Base-by-base conservation (phyloP, 2,888 invertebrate genomes). In the Stenoptilia bipunctidactyla region DNA sequence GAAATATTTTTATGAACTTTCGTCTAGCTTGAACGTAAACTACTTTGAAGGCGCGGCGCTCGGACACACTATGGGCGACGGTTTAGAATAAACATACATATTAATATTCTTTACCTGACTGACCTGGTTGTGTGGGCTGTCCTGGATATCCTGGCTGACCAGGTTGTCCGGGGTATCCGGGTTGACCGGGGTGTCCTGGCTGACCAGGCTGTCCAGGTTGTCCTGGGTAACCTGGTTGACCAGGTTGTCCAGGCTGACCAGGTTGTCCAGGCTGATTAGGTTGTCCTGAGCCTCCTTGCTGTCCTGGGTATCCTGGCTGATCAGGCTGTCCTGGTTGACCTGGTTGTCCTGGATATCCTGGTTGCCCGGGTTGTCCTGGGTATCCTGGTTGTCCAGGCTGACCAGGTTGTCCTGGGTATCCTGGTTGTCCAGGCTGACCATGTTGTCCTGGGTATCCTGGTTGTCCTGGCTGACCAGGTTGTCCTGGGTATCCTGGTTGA, bases 221-320 rank as follows among this genome's bases (percentile, higher is more conserved):
- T 6, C 25, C 25, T 6, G 25, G 25, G 5, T 25, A 9, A 25
- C 25, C 42, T 14, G 52, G 54, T 1, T 46, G 37, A 3, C 51
- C 54, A 1, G 55, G 49, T 6, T 44, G 13, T 0, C 53, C 50
- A 20, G 56, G 53, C 0, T 45, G 13, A 14, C 52, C 54, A 9
- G 64, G 56, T 8, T 47, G 45, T 2, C 52, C 55, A 13, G 68
- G 47, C 13, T 50, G 44, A 27, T 55, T 58, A 27, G 74, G 76
- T 33, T 45, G 49, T 2, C 66, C 70, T 13, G 76, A 79, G 25
- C 58, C 38, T 33, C 43, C 61, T 52, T 42, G 76, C 58, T 45
- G 37, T 10, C 51, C 52, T n/a, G 51, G 52, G 13, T 39, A 5
- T 6, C 25, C 25, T 6, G 44, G 39, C 20, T 40, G 39, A 36